A percentile compares a stretch with the other conserved stretches of the same genome.
phyloP scores from a whole-genome alignment of 2,113 vertebrate genomes.

The Enhydra lutris region DNA sequence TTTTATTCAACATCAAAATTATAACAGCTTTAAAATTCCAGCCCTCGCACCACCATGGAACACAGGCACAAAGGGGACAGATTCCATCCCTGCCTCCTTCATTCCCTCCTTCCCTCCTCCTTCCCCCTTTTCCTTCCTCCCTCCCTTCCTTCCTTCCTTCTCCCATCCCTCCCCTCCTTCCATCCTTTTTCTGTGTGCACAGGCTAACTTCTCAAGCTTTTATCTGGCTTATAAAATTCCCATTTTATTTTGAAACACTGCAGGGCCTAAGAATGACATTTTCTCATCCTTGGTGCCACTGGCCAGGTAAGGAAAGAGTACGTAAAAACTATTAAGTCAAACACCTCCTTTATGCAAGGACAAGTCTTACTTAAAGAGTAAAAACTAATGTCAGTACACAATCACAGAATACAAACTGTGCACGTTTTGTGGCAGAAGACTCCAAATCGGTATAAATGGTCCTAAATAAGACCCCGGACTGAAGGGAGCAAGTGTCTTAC shows the following conservation, averaged over 20 bases:
- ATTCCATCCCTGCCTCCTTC: not conserved
- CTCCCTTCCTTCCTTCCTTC: too few relatives aligned
- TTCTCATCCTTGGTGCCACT: conserved; percentile 38
- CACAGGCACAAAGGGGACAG: not conserved
- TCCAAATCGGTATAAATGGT: not conserved
- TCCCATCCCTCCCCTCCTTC: not conserved
- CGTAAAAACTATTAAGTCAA: not conserved
- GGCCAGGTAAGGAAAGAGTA: not conserved
- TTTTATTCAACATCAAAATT: not conserved
- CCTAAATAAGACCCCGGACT: not conserved
- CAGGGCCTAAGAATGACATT: conserved; percentile 19
- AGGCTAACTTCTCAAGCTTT: not conserved
- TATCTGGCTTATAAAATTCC: conserved; percentile 55
- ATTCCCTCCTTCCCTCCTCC: not conserved
- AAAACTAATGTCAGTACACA: not conserved
- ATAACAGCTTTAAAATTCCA: not conserved
- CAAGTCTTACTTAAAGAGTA: not conserved
- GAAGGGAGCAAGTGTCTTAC: not conserved
- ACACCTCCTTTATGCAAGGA: not conserved
- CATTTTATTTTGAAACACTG: conserved; percentile 47
- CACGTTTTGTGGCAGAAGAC: not conserved
- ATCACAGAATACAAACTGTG: not conserved
- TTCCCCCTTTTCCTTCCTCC: too few relatives aligned
- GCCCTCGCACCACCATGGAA: not conserved
- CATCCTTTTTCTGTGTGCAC: not conserved